Evolutionary conservation across 2,797 vertebrate genomes (phyloP), one percentile per base, ranked within the genome.

Genomic region (Oreortyx pictus): DNA sequence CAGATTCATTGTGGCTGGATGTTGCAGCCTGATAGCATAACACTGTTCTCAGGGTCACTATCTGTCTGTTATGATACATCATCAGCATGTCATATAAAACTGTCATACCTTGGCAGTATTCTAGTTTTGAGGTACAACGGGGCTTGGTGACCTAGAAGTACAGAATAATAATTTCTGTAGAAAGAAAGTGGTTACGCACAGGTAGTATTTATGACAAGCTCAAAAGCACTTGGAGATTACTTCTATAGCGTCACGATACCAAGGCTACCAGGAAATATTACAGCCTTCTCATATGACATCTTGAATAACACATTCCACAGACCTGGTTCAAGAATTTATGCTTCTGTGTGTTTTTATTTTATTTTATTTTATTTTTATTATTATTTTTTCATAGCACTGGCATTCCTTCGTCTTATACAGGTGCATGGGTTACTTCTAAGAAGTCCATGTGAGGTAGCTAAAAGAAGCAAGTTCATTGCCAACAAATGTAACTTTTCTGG

Each of bases 181-280:
- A 49, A 82, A 89, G 10, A 70, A 78, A 83, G 43, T 81, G 39
- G 29, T 88, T 94, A 76, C 37, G 25, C 83, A 24, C 37, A 70
- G 46, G n/a, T 79, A 82, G 49, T 85, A 59, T 3, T 93, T 93
- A 44, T 67, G 37, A 78, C 90, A 85, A 31, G 10, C 27, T 81
- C 46, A 85, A 90, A 93, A 80, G 35, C 59, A 87, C 27, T 78
- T 78, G 43, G 61, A 17, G 77, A 68, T 90, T 89, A 75, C 82
- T 93, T 90, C 49, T 82, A 25, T 14, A 77, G 72, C 44, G 50
- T 77, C 8, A 56, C 67, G 24, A 47, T 52, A 81, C n/a, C 65
- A 92, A 89, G 49, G 37, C 39, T 3, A 2, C 35, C 60, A 35
- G 33, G 27, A 88, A 94, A 75, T 62, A 83, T 6, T 83, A 67